Evolutionary conservation across 2,797 vertebrate genomes (phyloP).

Genomic region (Microctenopoma stevenorrisi): DNA sequence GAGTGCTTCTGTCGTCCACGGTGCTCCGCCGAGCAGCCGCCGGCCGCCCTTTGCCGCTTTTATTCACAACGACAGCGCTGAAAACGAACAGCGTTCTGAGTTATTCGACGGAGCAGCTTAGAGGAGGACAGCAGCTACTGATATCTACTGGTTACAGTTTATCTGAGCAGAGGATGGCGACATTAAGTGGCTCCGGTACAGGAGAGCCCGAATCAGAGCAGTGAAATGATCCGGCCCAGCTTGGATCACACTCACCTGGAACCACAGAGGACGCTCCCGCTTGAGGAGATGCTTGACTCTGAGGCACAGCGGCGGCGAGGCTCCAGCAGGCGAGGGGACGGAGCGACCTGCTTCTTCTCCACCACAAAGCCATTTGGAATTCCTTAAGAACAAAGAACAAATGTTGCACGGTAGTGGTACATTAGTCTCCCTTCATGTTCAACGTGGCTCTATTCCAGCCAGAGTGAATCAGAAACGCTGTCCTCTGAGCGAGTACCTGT

Average conservation of each 20-base stretch:
- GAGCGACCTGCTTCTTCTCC: conserved; percentile 79
- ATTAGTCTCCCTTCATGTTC: neutral
- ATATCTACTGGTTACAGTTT: too few species aligned
- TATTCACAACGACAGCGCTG: conserved; percentile 84
- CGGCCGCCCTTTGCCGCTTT: conserved; percentile 89
- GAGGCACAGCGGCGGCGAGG: conserved; percentile 96
- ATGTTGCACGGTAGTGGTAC: too few species aligned
- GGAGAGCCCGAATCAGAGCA: too few species aligned
- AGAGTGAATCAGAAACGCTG: neutral
- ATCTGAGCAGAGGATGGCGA: too few species aligned
- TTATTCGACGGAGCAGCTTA: too few species aligned
- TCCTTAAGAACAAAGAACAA: conserved; percentile 74
- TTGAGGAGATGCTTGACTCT: conserved; percentile 96
- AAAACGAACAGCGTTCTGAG: conserved; percentile 4
- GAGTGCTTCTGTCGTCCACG: conserved; percentile 89
- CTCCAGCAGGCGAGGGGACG: conserved; percentile 84
- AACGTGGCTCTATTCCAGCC: too few species aligned
- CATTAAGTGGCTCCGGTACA: too few species aligned
- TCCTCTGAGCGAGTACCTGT: conserved; percentile 81
- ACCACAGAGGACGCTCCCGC: conserved; percentile 88
- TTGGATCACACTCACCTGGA: conserved; percentile 78
- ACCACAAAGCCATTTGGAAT: conserved; percentile 92
- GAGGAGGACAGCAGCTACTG: too few species aligned
- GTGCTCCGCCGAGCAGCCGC: conserved; percentile 90
- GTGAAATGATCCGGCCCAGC: too few species aligned